These are phyloP conservation scores for Meriones unguiculatus DNA, from an alignment of 2,113 vertebrate genomes.

Conservation along the genomic window DNA sequence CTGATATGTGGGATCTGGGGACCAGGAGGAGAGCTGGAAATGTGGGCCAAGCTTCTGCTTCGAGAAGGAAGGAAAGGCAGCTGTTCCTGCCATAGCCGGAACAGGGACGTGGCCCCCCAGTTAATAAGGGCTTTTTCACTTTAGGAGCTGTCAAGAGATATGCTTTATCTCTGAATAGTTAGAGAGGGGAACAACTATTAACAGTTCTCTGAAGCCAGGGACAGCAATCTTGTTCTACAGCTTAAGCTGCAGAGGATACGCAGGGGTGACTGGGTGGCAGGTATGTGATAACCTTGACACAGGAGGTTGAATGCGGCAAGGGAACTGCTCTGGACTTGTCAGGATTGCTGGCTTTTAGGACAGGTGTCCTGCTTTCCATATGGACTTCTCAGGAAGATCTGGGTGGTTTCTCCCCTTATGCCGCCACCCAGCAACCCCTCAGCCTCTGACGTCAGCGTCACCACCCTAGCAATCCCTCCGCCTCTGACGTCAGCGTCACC, in stretches of 20 bases:
- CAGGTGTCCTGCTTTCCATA: background rate
- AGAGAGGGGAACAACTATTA: constrained; percentile 21
- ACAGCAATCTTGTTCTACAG: background rate
- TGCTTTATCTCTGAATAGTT: background rate
- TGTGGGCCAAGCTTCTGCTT: background rate
- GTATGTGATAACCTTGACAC: background rate
- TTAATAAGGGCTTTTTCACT: background rate
- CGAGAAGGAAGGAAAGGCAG: background rate
- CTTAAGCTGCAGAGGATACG: background rate
- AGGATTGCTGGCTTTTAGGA: background rate
- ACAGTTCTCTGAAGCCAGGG: background rate
- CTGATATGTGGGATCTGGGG: background rate
- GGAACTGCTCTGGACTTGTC: background rate
- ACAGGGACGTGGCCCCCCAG: background rate
- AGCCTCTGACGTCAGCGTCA: too few relatives aligned
- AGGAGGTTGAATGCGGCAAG: background rate
- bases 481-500: background rate
- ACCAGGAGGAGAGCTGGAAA: background rate
- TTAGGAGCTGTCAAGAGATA: background rate
- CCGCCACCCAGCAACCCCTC: background rate
- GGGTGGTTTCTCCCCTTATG: background rate
- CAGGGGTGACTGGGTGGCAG: fast-evolving
- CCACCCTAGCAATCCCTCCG: background rate
- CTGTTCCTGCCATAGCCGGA: too few relatives aligned
- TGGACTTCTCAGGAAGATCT: background rate